Evolutionary conservation across 2,113 vertebrate genomes (phyloP).

Genomic region (Labeo rohita): DNA sequence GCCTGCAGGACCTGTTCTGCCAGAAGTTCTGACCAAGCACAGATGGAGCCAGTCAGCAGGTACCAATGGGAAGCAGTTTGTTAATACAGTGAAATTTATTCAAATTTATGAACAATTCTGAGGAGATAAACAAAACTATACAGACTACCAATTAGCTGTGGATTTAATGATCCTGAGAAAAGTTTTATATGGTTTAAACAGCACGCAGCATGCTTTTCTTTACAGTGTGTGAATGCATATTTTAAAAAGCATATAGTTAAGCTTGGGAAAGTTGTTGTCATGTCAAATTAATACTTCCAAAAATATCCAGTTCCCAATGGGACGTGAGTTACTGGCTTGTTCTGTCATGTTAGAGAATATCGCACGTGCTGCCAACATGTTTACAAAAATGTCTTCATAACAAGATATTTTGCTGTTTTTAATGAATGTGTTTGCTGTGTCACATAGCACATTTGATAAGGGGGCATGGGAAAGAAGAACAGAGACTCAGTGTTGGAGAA

Average conservation of each 20-base stretch:
- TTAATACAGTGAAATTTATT: slow-evolving; percentile 50
- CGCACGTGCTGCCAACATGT: slow-evolving; percentile 19
- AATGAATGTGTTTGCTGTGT: background rate
- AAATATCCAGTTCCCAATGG: background rate
- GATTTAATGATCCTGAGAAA: slow-evolving; percentile 43
- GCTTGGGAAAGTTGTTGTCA: background rate
- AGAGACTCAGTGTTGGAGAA: background rate
- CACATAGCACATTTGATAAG: background rate
- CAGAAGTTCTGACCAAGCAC: background rate
- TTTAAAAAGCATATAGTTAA: background rate
- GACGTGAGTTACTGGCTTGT: background rate
- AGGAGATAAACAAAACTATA: slow-evolving; percentile 42
- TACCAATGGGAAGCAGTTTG: background rate
- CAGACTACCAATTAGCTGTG: slow-evolving; percentile 41
- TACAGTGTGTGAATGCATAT: slow-evolving; percentile 7
- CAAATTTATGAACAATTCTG: slow-evolving; percentile 49
- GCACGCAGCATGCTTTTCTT: background rate
- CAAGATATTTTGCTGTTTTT: background rate
- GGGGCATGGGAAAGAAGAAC: background rate
- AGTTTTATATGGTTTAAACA: background rate
- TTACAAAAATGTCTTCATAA: slow-evolving; percentile 4
- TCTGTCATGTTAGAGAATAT: background rate
- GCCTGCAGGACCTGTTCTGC: background rate
- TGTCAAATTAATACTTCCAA: slow-evolving; percentile 26
- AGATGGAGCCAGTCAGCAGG: background rate